Evolutionary conservation across 92 coral and sea anemone genomes (phyloP).

Genomic region (Plumapathes pennacea): DNA sequence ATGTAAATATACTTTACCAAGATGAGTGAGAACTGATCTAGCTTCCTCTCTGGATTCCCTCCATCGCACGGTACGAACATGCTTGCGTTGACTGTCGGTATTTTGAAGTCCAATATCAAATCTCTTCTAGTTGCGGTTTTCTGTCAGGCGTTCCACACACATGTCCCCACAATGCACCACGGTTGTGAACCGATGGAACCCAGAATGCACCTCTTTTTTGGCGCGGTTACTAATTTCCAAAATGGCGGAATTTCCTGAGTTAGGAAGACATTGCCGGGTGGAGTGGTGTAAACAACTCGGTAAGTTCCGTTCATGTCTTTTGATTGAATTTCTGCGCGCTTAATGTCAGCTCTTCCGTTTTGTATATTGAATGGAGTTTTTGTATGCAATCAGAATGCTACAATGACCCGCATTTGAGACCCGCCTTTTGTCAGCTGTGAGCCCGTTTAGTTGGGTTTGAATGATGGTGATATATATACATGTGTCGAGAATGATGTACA

Average conservation of each 20-base stretch:
- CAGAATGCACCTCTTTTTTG: too few species aligned
- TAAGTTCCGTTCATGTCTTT: constrained; percentile 3
- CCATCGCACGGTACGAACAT: constrained; percentile 56
- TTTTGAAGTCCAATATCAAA: too few species aligned
- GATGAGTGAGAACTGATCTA: constrained; percentile 9
- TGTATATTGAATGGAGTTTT: neutral
- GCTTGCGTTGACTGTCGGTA: too few species aligned
- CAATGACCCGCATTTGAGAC: too few species aligned
- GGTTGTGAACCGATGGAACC: constrained; percentile 20
- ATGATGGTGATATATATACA: too few species aligned
- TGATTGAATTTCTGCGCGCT: too few species aligned
- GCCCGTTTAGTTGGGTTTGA: too few species aligned
- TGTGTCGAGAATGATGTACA: too few species aligned
- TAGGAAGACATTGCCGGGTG: constrained; percentile 78
- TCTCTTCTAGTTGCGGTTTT: too few species aligned
- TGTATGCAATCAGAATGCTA: neutral
- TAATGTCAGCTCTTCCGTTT: too few species aligned
- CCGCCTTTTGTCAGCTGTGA: too few species aligned
- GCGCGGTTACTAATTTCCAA: too few species aligned
- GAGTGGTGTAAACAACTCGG: constrained; percentile 81
- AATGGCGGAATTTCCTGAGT: constrained; percentile 86
- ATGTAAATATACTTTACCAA: constrained; percentile 11
- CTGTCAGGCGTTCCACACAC: constrained; percentile 15
- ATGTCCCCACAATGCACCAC: constrained; percentile 1
- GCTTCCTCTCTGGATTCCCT: constrained; percentile 1